These are phyloP conservation scores for Parauchenoglanis ngamensis DNA, from an alignment of 2,797 vertebrate species.

Conservation along the genomic window DNA sequence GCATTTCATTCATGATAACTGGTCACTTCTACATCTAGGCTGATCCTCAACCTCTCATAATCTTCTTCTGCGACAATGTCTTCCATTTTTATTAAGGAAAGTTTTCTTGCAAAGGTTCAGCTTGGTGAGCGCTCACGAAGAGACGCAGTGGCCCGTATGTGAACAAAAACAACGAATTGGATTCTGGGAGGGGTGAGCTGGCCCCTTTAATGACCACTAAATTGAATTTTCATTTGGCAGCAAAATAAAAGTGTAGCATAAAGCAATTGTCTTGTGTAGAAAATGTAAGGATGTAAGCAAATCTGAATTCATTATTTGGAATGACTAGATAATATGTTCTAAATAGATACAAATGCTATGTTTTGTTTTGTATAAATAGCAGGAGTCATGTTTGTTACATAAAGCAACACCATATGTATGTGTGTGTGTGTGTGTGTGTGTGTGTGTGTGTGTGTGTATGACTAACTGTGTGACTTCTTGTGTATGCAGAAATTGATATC, in stretches of 20 bases:
- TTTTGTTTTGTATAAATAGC: neutral
- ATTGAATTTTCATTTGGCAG: neutral
- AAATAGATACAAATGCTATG: neutral
- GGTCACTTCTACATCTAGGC: too few species aligned
- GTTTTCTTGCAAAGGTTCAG: too few species aligned
- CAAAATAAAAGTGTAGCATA: neutral
- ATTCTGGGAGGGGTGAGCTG: too few species aligned
- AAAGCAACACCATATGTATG: neutral
- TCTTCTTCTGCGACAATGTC: too few species aligned
- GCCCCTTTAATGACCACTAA: neutral
- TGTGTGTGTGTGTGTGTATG: conserved; percentile 22
- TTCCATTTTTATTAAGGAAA: too few species aligned
- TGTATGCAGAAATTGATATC: neutral
- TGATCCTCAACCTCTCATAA: too few species aligned
- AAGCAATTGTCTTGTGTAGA: neutral
- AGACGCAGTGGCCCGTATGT: too few species aligned
- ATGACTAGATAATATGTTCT: neutral
- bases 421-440: conserved; percentile 18
- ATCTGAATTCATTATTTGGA: neutral
- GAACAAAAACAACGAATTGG: too few species aligned
- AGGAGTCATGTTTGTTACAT: neutral
- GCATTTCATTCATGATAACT: too few species aligned
- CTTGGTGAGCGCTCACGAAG: too few species aligned
- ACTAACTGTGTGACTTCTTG: neutral
- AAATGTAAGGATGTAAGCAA: neutral